Base-by-base conservation (phyloP, 1,140 invertebrate species). In the Tetraneura akinire region DNA sequence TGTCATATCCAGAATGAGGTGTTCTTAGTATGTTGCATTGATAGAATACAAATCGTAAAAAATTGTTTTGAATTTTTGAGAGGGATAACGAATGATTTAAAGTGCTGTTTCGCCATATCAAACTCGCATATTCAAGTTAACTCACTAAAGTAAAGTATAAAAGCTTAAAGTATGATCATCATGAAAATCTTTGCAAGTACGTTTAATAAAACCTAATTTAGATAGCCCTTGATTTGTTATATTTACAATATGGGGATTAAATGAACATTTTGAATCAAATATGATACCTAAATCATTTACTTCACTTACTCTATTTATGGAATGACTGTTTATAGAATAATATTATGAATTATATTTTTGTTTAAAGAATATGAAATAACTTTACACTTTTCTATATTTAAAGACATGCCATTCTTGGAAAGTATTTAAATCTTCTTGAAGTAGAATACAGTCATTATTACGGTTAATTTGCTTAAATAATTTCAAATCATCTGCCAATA, bases 321-420 rank as follows among this genome's bases (percentile, higher is more conserved):
- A 47, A 21, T n/a, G n/a, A n/a, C n/a, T n/a, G 13, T 11, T 23
- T 49, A 47, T 21, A 23, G 57, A 60, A 23, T 60, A 21, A 5
- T 60, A 60, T 60, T n/a, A n/a, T n/a, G n/a, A n/a, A n/a, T n/a
- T n/a, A n/a, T n/a, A n/a, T n/a, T 60, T 5, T 60, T 60, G 2
- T 60, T 21, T 60, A 23, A 60, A 23, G n/a, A 60, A 60, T 5
- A 21, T 5, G 23, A 5, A 23, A 23, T 60, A 26, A 21, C 6
- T 60, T 26, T 60, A 60, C 57, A 60, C 23, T 60, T 13, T 26
- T 13, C 57, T 60, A 60, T 60, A 60, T 60, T 60, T 60, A 60
- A 60, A 4, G 57, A 60, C 21, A 60, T 23, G 11, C 57, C 21
- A 60, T 26, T 23, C 57, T 21, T 60, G 6, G 23, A 60, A 60